Evolutionary conservation across 1,140 invertebrate genomes (phyloP).

Genomic region (Notospermus geniculatus): DNA sequence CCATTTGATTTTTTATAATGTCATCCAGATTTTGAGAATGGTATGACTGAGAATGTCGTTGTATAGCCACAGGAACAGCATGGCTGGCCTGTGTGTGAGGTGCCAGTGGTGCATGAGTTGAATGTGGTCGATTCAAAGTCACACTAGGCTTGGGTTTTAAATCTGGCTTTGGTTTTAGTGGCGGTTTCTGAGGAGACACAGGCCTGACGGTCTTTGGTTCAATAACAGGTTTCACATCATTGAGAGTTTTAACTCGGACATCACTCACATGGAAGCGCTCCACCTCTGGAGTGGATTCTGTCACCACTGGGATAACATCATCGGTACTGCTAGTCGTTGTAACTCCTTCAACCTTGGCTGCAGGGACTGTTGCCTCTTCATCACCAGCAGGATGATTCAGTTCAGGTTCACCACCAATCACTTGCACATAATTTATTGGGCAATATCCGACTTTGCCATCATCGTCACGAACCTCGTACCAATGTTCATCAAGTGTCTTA

Average conservation of each 20-base stretch:
- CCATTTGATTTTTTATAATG: constrained; percentile 9
- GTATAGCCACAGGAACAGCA: background rate
- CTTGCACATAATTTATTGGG: constrained; percentile 65
- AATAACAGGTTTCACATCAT: no score
- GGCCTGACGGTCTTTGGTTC: background rate
- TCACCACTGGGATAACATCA: no score
- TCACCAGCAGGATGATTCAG: background rate
- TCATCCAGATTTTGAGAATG: constrained; percentile 9
- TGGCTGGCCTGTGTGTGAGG: no score
- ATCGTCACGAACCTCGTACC: constrained; percentile 62
- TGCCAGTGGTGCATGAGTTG: no score
- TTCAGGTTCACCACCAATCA: constrained; percentile 55
- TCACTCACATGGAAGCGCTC: no score
- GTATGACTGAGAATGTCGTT: background rate
- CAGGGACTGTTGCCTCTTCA: no score
- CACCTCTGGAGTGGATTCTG: no score
- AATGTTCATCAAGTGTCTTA: constrained; percentile 63
- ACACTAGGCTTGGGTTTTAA: constrained; percentile 14
- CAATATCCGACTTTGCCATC: constrained; percentile 62
- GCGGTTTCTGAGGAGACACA: constrained; percentile 20
- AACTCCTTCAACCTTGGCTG: no score
- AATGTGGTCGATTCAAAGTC: background rate
- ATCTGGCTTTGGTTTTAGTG: constrained; percentile 27
- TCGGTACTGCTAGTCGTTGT: no score
- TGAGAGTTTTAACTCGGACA: no score